These are phyloP conservation scores for Periophthalmus modestus DNA, from an alignment of 2,113 vertebrate species.

Conservation along the genomic window DNA sequence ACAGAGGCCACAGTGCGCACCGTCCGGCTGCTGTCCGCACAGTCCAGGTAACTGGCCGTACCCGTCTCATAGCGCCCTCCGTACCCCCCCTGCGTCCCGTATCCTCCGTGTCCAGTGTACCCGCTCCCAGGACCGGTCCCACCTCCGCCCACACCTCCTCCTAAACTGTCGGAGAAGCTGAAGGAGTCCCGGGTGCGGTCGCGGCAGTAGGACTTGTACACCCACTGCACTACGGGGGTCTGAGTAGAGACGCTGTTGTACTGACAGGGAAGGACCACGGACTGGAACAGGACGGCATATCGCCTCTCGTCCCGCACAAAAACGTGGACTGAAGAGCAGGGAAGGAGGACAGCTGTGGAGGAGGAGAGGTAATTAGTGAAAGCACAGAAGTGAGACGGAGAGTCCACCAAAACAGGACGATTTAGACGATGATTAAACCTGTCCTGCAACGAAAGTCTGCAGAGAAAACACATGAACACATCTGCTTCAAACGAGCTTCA, in stretches of 20 bases:
- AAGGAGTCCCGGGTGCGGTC: slow-evolving; percentile 69
- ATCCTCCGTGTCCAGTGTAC: slow-evolving; percentile 16
- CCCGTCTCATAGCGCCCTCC: slow-evolving; percentile 34
- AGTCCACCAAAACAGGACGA: background rate
- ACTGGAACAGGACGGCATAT: slow-evolving; percentile 65
- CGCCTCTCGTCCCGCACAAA: slow-evolving; percentile 64
- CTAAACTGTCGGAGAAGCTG: slow-evolving; percentile 42
- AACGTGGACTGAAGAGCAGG: slow-evolving; percentile 53
- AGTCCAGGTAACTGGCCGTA: slow-evolving; percentile 60
- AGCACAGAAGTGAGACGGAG: slow-evolving; percentile 9
- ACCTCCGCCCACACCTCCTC: slow-evolving; percentile 46
- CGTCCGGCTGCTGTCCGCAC: slow-evolving; percentile 66
- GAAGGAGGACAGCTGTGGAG: slow-evolving; percentile 53
- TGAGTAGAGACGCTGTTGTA: slow-evolving; percentile 71
- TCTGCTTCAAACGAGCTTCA: background rate
- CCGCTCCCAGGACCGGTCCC: slow-evolving; percentile 41
- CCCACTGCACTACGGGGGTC: slow-evolving; percentile 68
- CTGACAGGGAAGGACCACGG: slow-evolving; percentile 69
- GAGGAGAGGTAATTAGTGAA: slow-evolving; percentile 1
- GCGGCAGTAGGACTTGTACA: slow-evolving; percentile 73
- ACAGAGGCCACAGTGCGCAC: slow-evolving; percentile 71
- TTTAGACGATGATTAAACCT: background rate
- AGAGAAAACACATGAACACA: too few relatives aligned
- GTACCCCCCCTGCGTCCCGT: slow-evolving; percentile 8
- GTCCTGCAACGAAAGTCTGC: background rate